A percentile compares a stretch with the other conserved stretches of the same genome.
Conservation (phyloP, 1,140 invertebrate species). For the Drosophila setifemur region DNA sequence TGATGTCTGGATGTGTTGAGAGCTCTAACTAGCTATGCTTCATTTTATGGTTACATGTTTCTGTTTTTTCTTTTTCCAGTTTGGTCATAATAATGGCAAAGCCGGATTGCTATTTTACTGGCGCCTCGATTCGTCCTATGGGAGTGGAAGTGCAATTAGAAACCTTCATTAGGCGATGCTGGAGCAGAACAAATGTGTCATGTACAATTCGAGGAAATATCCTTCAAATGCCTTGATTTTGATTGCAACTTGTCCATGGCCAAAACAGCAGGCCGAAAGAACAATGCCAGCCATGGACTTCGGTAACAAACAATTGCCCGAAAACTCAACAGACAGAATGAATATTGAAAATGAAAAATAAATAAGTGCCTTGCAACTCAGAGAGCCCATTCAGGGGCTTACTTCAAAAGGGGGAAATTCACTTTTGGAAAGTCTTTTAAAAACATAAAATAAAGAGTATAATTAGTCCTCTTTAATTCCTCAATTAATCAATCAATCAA, state of each 20-base stretch:
- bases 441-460: no score
- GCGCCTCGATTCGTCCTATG: no score
- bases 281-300: slow-evolving; percentile 23
- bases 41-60: background rate
- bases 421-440: no score
- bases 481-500: no score
- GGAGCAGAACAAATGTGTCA: slow-evolving; percentile 46
- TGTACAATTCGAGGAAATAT: slow-evolving; percentile 61
- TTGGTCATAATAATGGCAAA: slow-evolving; percentile 10
- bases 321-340: slow-evolving; percentile 32
- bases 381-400: slow-evolving; percentile 5
- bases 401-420: background rate
- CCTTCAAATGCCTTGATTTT: slow-evolving; percentile 54
- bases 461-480: no score
- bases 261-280: slow-evolving; percentile 21
- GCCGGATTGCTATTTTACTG: slow-evolving; percentile 13
- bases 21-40: no score
- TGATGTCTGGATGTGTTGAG: background rate
- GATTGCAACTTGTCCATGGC: slow-evolving; percentile 56
- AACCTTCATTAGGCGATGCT: slow-evolving; percentile 51
- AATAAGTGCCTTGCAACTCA: slow-evolving; percentile 6
- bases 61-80: background rate
- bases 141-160: background rate
- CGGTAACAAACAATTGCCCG: slow-evolving; percentile 25
- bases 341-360: slow-evolving; percentile 49